Base-by-base conservation (phyloP, 1,140 invertebrate genomes). In the Drosophila lacertosa region DNA sequence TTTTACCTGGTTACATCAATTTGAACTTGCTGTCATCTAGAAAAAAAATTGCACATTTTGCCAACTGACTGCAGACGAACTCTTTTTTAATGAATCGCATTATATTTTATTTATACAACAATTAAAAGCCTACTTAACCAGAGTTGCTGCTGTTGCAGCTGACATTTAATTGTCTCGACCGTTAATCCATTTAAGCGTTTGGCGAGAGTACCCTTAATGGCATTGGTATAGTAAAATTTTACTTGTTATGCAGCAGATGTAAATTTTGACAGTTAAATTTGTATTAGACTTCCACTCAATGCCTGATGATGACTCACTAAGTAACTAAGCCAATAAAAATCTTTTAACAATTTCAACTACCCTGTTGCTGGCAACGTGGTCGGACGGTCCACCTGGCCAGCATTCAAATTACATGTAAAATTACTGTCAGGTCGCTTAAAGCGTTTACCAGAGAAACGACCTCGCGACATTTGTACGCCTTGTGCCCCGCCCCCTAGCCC, bases 351-450 rank as follows among this genome's bases (percentile, higher is more conserved):
- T 65, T 57, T 26, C 16, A 37, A 29, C 26, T 29, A 29, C 26
- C 26, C 26, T 29, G 7, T 29, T 29, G 26, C 5, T 6, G 26
- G 26, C 15, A 29, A 5, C 15, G n/a, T n/a, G n/a, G n/a, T 7
- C 29, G 10, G 13, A 35, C 18, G 40, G 16, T 26, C 32, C 10
- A 69, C 60, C 53, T 64, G 51, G 44, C 18, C 33, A 66, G 60
- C 81, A 86, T 71, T 81, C 74, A 81, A 86, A 86, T 86, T 88
- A 88, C 77, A 74, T 70, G 73, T 66, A 64, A 81, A 84, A 84
- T 84, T 88, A 84, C 69, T 77, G 68, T 81, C 74, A 77, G 77
- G 37, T 24, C 40, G 73, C 68, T 86, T 80, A 77, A 74, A 70
- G 77, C 67, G 59, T 86, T 83, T 83, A 60, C 58, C 37, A 58